These are phyloP conservation scores for Plemyria rubiginata DNA, from an alignment of 2,888 invertebrate species.

Conservation along the genomic window DNA sequence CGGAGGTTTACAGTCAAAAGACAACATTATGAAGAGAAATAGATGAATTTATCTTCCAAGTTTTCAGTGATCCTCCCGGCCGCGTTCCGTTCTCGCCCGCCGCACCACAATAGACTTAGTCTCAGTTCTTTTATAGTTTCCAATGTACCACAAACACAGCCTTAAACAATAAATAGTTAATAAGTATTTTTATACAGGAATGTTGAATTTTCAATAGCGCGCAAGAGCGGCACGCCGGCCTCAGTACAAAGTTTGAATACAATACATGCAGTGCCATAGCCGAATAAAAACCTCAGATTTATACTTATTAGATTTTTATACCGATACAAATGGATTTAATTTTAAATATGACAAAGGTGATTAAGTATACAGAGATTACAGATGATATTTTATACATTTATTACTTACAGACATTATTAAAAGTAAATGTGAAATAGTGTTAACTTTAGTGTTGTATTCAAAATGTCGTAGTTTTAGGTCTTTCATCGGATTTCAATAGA, in stretches of 20 bases:
- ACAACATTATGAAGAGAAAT: conserved; percentile 75
- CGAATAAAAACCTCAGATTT: conserved; percentile 81
- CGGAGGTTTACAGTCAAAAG: conserved; percentile 78
- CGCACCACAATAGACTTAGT: conserved; percentile 61
- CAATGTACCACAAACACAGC: conserved; percentile 67
- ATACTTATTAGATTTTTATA: conserved; percentile 85
- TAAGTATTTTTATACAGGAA: conserved; percentile 83
- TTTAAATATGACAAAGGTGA: conserved; percentile 84
- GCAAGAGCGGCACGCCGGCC: conserved; percentile 61
- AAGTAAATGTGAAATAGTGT: conserved; percentile 80
- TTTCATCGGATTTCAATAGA: conserved; percentile 32
- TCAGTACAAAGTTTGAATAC: conserved; percentile 80
- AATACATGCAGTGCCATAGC: conserved; percentile 81
- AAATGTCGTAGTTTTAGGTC: conserved; percentile 62
- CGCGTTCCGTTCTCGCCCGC: conserved; percentile 61
- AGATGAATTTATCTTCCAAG: conserved; percentile 69
- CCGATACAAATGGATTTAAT: conserved; percentile 85
- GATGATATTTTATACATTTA: conserved; percentile 86
- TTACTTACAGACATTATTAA: conserved; percentile 84
- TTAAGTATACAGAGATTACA: conserved; percentile 85
- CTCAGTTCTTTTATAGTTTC: conserved; percentile 55
- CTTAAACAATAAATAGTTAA: conserved; percentile 80
- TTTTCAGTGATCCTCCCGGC: conserved; percentile 70
- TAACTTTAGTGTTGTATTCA: conserved; percentile 75
- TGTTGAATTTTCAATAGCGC: conserved; percentile 56